Conservation (phyloP, 2,113 vertebrate species). For the Chascanopsetta lugubris region DNA sequence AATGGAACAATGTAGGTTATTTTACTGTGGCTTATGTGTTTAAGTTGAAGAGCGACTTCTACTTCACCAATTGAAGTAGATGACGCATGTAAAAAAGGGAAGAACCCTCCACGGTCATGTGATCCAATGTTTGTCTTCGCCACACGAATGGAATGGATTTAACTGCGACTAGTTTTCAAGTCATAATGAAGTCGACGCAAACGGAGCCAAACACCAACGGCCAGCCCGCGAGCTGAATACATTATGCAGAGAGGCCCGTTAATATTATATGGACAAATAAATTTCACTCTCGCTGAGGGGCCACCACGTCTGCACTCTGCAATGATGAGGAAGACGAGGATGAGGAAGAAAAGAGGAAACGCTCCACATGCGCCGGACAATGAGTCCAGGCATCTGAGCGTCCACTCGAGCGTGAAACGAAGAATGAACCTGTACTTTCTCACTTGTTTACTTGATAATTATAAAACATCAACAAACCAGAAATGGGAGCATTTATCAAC, state of each 20-base stretch:
- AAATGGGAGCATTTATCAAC: neutral
- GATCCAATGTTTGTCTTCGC: neutral
- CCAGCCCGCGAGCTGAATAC: constrained; percentile 60
- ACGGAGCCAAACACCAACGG: constrained; percentile 54
- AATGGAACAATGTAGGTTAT: constrained; percentile 1
- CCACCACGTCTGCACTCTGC: constrained; percentile 11
- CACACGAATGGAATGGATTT: constrained; percentile 7
- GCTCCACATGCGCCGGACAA: neutral
- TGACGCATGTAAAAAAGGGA: neutral
- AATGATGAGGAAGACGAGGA: neutral
- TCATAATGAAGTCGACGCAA: constrained; percentile 34
- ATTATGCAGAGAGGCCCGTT: constrained; percentile 56
- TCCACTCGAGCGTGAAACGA: neutral
- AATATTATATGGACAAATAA: constrained; percentile 63
- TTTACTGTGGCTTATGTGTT: neutral
- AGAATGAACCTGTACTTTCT: too few relatives aligned
- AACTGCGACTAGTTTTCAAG: constrained; percentile 4
- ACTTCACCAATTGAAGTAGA: constrained; percentile 7
- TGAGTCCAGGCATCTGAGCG: neutral
- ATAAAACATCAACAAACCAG: neutral
- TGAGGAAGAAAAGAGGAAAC: neutral
- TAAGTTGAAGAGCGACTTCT: constrained; percentile 22
- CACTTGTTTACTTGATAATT: too few relatives aligned
- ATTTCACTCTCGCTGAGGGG: constrained; percentile 48
- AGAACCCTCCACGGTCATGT: neutral